Evolutionary conservation across 2,797 vertebrate species (phyloP).

Genomic region (Synanceia verrucosa): DNA sequence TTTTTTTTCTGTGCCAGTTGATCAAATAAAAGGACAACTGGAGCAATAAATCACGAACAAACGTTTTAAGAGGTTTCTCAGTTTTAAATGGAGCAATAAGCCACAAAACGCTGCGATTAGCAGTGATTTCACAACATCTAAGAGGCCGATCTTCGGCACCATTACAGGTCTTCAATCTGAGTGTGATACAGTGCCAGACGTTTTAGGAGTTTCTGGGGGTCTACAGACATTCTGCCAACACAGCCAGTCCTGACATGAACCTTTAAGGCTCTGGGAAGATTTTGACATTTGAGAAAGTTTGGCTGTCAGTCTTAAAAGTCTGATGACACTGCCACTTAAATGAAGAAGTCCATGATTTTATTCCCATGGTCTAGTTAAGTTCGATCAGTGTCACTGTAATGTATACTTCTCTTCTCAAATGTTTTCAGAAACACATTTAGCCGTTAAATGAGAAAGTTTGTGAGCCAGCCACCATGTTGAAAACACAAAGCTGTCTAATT

Average conservation of each 20-base stretch:
- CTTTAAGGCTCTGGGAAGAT: conserved; percentile 30
- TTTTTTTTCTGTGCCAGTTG: conserved; percentile 20
- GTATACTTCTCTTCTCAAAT: too few species aligned
- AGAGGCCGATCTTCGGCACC: conserved; percentile 11
- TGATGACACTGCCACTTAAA: conserved; percentile 3
- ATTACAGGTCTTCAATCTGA: conserved; percentile 9
- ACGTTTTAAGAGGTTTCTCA: conserved; percentile 22
- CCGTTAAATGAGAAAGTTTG: too few species aligned
- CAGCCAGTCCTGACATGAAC: conserved; percentile 14
- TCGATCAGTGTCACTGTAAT: too few species aligned
- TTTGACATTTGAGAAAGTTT: conserved; percentile 56
- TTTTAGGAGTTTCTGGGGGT: conserved; percentile 38
- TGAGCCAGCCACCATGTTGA: too few species aligned
- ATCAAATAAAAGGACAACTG: conserved; percentile 34
- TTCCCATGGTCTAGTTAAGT: background rate
- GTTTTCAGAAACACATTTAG: too few species aligned
- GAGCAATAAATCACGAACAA: conserved; percentile 27
- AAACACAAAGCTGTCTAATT: too few species aligned
- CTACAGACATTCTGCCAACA: conserved; percentile 23
- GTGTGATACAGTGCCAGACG: conserved; percentile 32
- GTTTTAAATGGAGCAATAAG: conserved; percentile 12
- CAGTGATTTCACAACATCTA: background rate
- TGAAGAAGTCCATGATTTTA: background rate
- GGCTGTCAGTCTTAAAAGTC: conserved; percentile 51
- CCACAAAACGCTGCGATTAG: background rate